phyloP scores from a whole-genome alignment of 2,888 invertebrate genomes.

The Phalera bucephala region DNA sequence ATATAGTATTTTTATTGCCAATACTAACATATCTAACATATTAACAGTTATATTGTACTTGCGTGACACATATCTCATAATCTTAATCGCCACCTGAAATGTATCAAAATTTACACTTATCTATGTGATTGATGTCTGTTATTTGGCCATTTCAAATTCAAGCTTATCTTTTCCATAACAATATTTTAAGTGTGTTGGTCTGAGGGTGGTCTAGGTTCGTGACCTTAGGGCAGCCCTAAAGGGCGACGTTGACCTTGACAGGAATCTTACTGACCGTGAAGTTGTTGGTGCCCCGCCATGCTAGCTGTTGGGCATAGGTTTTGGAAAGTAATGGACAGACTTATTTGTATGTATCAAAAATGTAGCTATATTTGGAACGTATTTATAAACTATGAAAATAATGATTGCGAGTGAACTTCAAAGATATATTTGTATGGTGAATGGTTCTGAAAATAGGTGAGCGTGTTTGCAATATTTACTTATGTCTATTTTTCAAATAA shows the following conservation, averaged over 20 bases:
- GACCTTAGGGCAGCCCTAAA: slow-evolving; percentile 23
- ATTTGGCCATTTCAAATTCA: slow-evolving; percentile 5
- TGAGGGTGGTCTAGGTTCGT: slow-evolving; percentile 10
- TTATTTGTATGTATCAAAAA: background rate
- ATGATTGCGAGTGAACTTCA: no score
- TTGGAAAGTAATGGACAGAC: background rate
- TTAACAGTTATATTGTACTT: no score
- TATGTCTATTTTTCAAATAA: no score
- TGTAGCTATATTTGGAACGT: no score
- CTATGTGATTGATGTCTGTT: slow-evolving; percentile 23
- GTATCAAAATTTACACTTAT: slow-evolving; percentile 20
- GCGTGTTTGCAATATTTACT: no score
- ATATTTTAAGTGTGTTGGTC: slow-evolving; percentile 4
- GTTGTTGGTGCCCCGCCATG: background rate
- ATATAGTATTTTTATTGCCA: no score
- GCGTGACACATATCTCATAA: no score
- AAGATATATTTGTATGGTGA: no score
- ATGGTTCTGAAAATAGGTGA: no score
- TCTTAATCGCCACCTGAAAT: slow-evolving; percentile 15
- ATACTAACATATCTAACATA: no score
- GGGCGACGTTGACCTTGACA: slow-evolving; percentile 31
- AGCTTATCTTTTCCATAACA: slow-evolving; percentile 1
- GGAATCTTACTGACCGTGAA: slow-evolving; percentile 38
- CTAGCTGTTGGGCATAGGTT: background rate
- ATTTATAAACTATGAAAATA: no score